phyloP scores from a whole-genome alignment of 2,888 invertebrate species.

The Folsomia manolachei region DNA sequence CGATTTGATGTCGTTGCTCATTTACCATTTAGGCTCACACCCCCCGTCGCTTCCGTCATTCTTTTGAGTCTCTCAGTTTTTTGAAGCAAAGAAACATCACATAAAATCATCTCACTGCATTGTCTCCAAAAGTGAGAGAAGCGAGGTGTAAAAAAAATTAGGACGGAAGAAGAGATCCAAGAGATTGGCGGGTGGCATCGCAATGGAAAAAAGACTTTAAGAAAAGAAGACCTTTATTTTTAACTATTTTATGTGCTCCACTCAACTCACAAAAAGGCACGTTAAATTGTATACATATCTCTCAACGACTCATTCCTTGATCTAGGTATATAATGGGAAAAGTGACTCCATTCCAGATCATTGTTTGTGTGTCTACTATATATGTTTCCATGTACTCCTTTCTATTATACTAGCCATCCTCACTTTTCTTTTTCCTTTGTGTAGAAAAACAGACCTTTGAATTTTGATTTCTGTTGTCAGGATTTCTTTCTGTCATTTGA shows the following conservation, averaged over 20 bases:
- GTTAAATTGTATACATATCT: too few species aligned
- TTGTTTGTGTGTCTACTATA: background rate
- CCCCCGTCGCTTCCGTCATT: background rate
- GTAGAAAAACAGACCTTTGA: background rate
- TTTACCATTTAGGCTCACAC: background rate
- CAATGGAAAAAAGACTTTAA: too few species aligned
- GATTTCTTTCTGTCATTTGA: slow-evolving; percentile 1
- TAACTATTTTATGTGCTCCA: background rate
- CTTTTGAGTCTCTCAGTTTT: background rate
- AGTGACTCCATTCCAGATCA: background rate
- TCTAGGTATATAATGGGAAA: background rate
- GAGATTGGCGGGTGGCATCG: background rate
- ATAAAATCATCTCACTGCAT: too few species aligned
- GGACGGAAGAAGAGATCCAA: slow-evolving; percentile 5
- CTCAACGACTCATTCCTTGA: slow-evolving; percentile 1
- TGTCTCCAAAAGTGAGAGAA: background rate
- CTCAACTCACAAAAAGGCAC: background rate
- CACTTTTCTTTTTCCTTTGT: too few species aligned
- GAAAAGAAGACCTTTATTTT: slow-evolving; percentile 1
- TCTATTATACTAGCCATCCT: too few species aligned
- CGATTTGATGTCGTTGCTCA: background rate
- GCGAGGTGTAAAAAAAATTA: slow-evolving; percentile 7
- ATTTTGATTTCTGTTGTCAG: background rate
- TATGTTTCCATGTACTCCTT: background rate
- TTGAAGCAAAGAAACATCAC: background rate